phyloP scores from a whole-genome alignment of 2,113 vertebrate species.

The Serinus canaria region DNA sequence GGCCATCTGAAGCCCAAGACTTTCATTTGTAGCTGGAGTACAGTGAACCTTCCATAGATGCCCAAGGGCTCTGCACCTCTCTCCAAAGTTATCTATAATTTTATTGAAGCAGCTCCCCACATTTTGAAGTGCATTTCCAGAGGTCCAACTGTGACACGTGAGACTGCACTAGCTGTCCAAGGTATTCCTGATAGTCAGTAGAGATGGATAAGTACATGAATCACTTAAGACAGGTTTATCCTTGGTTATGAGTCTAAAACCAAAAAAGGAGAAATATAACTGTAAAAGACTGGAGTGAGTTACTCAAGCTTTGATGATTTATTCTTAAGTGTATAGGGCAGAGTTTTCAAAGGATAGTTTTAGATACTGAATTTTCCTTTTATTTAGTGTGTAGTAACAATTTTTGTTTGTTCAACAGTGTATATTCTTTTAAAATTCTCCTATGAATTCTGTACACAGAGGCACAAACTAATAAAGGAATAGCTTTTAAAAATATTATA shows the following conservation, averaged over 20 bases:
- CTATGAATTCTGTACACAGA: background rate
- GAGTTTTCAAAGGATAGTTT: background rate
- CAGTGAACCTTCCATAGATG: background rate
- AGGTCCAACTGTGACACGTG: background rate
- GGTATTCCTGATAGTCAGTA: background rate
- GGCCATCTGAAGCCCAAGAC: background rate
- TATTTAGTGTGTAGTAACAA: background rate
- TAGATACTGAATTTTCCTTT: background rate
- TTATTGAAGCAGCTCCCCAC: background rate
- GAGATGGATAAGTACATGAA: background rate
- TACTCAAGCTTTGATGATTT: background rate
- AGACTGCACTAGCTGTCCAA: background rate
- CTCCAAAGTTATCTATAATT: background rate
- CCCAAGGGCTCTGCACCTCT: background rate
- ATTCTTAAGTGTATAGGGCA: background rate
- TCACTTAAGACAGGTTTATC: background rate
- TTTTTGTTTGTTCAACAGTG: background rate
- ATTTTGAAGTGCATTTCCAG: background rate
- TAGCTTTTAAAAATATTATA: background rate
- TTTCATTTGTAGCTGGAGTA: background rate
- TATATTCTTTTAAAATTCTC: background rate
- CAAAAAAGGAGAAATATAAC: background rate
- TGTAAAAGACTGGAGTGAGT: background rate
- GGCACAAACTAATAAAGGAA: background rate
- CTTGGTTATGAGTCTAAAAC: background rate